These are phyloP conservation scores for Leptinotarsa haldemani DNA, from an alignment of 2,888 invertebrate genomes.

Conservation along the genomic window DNA sequence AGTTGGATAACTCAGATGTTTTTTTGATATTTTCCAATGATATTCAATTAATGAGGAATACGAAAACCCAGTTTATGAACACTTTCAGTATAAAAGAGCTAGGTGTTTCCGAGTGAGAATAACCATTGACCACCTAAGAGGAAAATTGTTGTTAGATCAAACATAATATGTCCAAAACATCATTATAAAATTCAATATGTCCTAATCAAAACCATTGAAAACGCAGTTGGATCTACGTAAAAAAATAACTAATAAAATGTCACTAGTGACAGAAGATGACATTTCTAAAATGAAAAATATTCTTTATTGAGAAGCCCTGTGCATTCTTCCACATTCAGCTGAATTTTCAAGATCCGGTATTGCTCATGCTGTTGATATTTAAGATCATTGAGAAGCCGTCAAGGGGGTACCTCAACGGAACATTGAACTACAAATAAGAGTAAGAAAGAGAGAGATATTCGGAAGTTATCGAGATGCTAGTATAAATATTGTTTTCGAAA, in stretches of 20 bases:
- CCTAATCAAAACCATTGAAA: background rate
- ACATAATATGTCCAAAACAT: background rate
- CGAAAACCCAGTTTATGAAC: background rate
- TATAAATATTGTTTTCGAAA: no score
- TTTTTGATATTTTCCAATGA: conserved; percentile 5
- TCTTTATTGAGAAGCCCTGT: background rate
- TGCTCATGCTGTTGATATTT: background rate
- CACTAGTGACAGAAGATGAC: no score
- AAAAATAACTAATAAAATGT: no score
- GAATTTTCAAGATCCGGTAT: conserved; percentile 6
- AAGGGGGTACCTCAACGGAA: background rate
- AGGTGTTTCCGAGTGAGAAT: background rate
- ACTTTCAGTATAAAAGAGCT: background rate
- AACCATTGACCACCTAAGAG: background rate
- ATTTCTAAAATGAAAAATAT: background rate
- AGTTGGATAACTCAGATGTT: background rate
- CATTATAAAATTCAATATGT: background rate
- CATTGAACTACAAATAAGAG: background rate
- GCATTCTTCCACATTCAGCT: background rate
- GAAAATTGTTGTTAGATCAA: background rate
- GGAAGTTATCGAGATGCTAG: no score
- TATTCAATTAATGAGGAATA: background rate
- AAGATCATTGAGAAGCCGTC: background rate
- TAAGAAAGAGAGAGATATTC: background rate
- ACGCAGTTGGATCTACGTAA: no score